phyloP scores from a whole-genome alignment of 2,888 invertebrate genomes.

The Dicyrtoma fusca region DNA sequence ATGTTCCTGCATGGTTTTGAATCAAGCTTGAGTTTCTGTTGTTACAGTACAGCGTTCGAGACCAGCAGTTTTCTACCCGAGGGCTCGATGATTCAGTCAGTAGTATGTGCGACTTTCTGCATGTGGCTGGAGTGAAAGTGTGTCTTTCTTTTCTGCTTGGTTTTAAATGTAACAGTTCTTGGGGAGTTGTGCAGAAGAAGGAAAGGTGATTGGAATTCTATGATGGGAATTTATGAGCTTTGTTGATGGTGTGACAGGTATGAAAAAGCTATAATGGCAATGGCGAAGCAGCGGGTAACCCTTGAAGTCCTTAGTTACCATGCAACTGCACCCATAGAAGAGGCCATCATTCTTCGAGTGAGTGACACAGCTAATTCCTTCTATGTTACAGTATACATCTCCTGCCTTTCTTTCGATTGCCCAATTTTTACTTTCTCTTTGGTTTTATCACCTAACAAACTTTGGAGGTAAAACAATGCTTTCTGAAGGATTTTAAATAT shows the following conservation, averaged over 20 bases:
- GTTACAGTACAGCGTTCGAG: no score
- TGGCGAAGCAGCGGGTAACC: constrained; percentile 95
- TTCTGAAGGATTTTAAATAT: no score
- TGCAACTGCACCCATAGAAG: constrained; percentile 87
- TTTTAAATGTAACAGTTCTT: no score
- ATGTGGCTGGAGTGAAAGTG: no score
- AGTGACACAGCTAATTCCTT: constrained; percentile 58
- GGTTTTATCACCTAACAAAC: constrained; percentile 5
- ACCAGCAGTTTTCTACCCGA: no score
- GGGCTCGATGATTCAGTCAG: no score
- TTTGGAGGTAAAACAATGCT: not conserved
- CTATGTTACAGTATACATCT: constrained; percentile 15
- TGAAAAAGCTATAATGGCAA: constrained; percentile 91
- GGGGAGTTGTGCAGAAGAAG: not conserved
- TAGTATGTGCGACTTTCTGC: no score
- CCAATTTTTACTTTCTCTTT: not conserved
- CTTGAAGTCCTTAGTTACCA: constrained; percentile 93
- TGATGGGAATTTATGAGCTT: constrained; percentile 22
- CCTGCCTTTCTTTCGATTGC: constrained; percentile 19
- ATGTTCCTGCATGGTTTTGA: no score
- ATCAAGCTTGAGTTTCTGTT: no score
- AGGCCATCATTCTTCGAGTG: constrained; percentile 83
- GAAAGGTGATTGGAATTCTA: not conserved
- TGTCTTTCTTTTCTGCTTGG: no score
- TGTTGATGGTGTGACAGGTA: constrained; percentile 65